phyloP scores from a whole-genome alignment of 2,797 vertebrate genomes.

The Adelosebastes latens region DNA sequence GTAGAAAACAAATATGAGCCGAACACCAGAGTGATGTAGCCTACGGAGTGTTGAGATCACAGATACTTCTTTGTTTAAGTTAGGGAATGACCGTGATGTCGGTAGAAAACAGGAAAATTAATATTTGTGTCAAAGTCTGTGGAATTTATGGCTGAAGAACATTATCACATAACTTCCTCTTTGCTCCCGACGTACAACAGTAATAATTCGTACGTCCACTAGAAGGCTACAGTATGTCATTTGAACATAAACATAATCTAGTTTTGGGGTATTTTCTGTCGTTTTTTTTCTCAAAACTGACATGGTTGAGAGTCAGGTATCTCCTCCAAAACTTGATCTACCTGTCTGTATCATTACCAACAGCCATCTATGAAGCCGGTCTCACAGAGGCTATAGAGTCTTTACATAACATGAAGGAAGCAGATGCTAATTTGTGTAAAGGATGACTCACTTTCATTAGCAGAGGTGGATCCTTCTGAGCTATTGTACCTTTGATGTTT shows the following conservation, averaged over 20 bases:
- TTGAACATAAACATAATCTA: not conserved
- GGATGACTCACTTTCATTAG: slow-evolving; percentile 60
- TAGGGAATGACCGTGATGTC: not conserved
- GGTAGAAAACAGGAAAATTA: too few relatives aligned
- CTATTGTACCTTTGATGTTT: slow-evolving; percentile 67
- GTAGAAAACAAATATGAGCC: not conserved
- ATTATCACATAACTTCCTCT: not conserved
- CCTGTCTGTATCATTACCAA: not conserved
- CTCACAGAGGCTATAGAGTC: slow-evolving; percentile 15
- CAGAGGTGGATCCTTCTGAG: slow-evolving; percentile 44
- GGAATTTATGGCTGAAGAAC: not conserved
- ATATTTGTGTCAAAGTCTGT: not conserved
- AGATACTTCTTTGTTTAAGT: not conserved
- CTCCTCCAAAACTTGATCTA: not conserved
- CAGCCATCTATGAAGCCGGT: not conserved
- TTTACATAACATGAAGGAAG: slow-evolving; percentile 43
- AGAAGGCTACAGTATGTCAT: not conserved
- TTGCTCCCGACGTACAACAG: not conserved
- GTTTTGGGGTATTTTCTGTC: not conserved
- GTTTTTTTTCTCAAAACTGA: not conserved
- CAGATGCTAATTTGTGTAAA: slow-evolving; percentile 52
- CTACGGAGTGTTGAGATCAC: not conserved
- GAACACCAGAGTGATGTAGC: not conserved
- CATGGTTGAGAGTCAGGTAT: not conserved
- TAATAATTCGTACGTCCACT: not conserved